Evolutionary conservation across 2,888 invertebrate genomes (phyloP).

Genomic region (Troides oblongomaculatus): DNA sequence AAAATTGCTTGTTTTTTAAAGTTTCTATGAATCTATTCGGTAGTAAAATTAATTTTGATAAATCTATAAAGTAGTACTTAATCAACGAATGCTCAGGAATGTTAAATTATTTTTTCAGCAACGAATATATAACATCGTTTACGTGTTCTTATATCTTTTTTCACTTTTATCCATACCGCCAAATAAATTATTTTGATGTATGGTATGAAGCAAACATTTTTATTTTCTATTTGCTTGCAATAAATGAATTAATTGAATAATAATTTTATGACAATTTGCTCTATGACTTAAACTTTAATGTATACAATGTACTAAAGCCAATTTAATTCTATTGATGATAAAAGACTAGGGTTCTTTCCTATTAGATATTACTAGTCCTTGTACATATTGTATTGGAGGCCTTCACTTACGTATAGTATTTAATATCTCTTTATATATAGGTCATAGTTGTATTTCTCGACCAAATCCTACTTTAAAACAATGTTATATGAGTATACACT

Average conservation of each 20-base stretch:
- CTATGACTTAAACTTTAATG: constrained; percentile 16
- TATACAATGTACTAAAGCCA: constrained; percentile 35
- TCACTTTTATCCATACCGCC: neutral
- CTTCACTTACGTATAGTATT: constrained; percentile 64
- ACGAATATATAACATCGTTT: neutral
- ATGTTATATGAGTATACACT: constrained; percentile 36
- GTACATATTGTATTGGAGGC: constrained; percentile 70
- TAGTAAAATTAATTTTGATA: neutral
- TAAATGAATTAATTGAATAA: neutral
- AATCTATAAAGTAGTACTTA: neutral
- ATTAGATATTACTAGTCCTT: constrained; percentile 55
- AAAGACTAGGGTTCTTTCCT: constrained; percentile 57
- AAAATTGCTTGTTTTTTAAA: neutral
- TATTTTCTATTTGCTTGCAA: too few species aligned
- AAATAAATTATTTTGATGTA: neutral
- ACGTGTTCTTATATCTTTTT: neutral
- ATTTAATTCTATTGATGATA: constrained; percentile 40
- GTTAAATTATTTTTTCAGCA: neutral
- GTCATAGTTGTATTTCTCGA: constrained; percentile 58
- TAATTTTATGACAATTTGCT: neutral
- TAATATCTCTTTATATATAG: constrained; percentile 45
- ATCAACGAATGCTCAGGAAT: constrained; percentile 5
- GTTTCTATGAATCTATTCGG: neutral
- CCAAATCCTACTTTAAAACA: constrained; percentile 63
- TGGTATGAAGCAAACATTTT: too few species aligned